Evolutionary conservation across 2,797 vertebrate species (phyloP).

Genomic region (Zonotrichia albicollis): DNA sequence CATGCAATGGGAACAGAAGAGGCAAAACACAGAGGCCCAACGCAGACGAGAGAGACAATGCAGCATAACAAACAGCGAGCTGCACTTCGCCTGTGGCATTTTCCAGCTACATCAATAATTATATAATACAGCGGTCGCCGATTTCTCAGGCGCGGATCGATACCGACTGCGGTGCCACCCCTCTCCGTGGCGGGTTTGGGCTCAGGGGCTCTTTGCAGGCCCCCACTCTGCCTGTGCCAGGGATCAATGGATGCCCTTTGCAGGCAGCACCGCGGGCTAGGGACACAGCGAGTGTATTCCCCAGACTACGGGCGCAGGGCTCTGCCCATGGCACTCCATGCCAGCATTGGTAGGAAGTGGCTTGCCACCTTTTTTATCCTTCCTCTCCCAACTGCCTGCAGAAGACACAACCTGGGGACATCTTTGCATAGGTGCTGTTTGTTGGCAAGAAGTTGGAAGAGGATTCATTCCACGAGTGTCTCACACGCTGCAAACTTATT

Average conservation of each 20-base stretch:
- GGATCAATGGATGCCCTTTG: slow-evolving; percentile 29
- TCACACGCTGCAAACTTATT: neutral
- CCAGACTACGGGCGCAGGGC: neutral
- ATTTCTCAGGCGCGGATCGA: slow-evolving; percentile 72
- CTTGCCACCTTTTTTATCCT: rapidly evolving
- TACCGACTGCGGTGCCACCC: slow-evolving; percentile 47
- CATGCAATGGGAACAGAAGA: slow-evolving; percentile 78
- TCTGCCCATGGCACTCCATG: rapidly evolving
- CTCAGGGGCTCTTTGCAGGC: neutral
- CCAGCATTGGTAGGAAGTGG: neutral
- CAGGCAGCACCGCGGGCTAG: neutral
- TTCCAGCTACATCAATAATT: slow-evolving; percentile 80
- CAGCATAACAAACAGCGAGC: slow-evolving; percentile 79
- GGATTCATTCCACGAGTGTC: neutral
- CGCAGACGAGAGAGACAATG: slow-evolving; percentile 72
- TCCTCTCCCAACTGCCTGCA: neutral
- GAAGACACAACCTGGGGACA: neutral
- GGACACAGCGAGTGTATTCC: rapidly evolving
- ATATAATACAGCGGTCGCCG: slow-evolving; percentile 73
- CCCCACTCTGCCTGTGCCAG: neutral
- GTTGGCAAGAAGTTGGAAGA: neutral
- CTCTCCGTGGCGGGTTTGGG: neutral
- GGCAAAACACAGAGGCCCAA: slow-evolving; percentile 63
- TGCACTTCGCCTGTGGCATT: slow-evolving; percentile 74
- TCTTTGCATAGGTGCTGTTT: neutral